phyloP scores from a whole-genome alignment of 92 coral and sea anemone species.

The Umimayanthus chanpuru region DNA sequence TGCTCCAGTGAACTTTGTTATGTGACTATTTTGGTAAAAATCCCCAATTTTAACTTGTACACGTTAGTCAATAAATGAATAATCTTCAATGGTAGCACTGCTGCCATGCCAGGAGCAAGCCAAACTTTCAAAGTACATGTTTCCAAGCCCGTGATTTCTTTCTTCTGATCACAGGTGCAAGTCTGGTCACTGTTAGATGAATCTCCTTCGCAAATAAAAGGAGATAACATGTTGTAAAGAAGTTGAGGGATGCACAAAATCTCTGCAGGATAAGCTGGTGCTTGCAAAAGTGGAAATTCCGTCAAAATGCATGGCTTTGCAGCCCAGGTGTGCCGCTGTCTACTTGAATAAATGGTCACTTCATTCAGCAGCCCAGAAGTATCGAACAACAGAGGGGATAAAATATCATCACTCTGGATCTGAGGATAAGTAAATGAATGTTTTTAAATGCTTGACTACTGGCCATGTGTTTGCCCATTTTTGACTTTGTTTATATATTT shows the following conservation, averaged over 20 bases:
- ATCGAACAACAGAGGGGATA: not conserved
- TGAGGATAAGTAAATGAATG: slow-evolving; percentile 3
- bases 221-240: slow-evolving; percentile 17
- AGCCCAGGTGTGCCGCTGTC: slow-evolving; percentile 21
- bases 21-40: not conserved
- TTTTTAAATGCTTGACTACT: not conserved
- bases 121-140: not conserved
- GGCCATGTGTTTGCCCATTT: not conserved
- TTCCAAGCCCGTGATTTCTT: not conserved
- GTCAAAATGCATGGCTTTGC: slow-evolving; percentile 26
- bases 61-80: too few species aligned
- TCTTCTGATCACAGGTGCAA: slow-evolving; percentile 19
- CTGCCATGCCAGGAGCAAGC: slow-evolving; percentile 9
- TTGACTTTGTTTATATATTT: not conserved
- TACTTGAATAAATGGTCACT: slow-evolving; percentile 42
- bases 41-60: not conserved
- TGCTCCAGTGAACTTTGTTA: not conserved
- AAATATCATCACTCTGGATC: not conserved
- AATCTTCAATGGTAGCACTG: too few species aligned
- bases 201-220: slow-evolving; percentile 6
- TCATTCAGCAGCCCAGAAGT: slow-evolving; percentile 33
- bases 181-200: not conserved
- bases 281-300: not conserved
- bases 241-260: slow-evolving; percentile 24
- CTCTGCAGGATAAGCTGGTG: slow-evolving; percentile 21